These are phyloP conservation scores for Tiaroga cobitis DNA, from an alignment of 2,797 vertebrate species.

Conservation along the genomic window DNA sequence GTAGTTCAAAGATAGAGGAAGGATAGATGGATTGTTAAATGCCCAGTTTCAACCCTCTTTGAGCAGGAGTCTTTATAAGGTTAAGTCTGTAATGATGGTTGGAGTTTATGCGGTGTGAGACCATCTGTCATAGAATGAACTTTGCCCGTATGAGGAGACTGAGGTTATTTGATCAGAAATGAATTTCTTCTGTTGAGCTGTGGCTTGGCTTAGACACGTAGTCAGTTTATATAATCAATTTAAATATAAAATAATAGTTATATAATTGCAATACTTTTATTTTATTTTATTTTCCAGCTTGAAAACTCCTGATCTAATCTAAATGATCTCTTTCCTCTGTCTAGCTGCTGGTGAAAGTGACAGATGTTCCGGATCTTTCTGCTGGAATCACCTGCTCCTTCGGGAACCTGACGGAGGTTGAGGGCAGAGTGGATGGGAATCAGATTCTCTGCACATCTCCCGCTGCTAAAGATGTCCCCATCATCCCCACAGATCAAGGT, in stretches of 20 bases:
- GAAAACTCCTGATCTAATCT: neutral
- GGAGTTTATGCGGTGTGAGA: constrained; percentile 37
- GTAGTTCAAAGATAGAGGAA: constrained; percentile 46
- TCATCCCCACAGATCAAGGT: constrained; percentile 95
- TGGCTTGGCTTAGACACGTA: neutral
- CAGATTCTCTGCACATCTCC: constrained; percentile 92
- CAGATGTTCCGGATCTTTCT: constrained; percentile 90
- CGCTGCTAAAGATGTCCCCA: constrained; percentile 89
- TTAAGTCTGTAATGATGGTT: constrained; percentile 45
- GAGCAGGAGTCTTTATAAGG: constrained; percentile 32
- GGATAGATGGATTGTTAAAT: constrained; percentile 56
- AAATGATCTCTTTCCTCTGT: neutral
- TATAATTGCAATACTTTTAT: neutral
- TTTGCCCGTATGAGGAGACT: constrained; percentile 15
- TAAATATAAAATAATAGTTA: neutral
- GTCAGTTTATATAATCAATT: neutral
- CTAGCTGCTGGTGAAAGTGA: constrained; percentile 92
- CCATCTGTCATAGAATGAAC: constrained; percentile 48
- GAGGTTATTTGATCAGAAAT: constrained; percentile 8
- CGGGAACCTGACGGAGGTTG: constrained; percentile 92
- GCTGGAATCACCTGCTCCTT: constrained; percentile 92
- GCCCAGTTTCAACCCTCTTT: constrained; percentile 39
- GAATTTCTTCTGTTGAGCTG: neutral
- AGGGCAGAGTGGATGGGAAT: constrained; percentile 89
- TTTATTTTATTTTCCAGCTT: neutral